phyloP scores from a whole-genome alignment of 2,797 vertebrate species.

The Avahi laniger region DNA sequence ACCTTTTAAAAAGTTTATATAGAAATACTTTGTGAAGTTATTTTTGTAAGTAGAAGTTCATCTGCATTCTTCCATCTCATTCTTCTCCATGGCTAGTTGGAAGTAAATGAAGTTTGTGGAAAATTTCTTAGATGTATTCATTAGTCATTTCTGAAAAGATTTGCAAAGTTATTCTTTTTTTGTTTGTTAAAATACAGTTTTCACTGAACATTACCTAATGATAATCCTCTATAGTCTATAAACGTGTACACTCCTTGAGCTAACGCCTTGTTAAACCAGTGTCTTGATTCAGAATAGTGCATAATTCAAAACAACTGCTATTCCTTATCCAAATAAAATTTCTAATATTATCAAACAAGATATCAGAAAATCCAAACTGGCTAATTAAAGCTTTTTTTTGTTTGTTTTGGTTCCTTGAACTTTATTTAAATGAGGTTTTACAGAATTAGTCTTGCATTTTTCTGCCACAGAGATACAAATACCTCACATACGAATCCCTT shows the following conservation, averaged over 20 bases:
- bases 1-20: not conserved
- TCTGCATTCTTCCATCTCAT: not conserved
- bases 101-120: not conserved
- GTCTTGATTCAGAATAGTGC: constrained; percentile 51
- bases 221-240: constrained; percentile 56
- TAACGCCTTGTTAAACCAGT: constrained; percentile 66
- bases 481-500: not conserved
- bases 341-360: constrained; percentile 68
- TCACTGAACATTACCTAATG: constrained; percentile 64
- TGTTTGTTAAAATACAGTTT: constrained; percentile 65
- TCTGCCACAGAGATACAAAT: constrained; percentile 13
- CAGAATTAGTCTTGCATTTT: not conserved
- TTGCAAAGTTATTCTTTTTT: constrained; percentile 40
- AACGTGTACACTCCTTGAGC: constrained; percentile 51
- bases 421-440: constrained; percentile 62
- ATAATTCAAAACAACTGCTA: constrained; percentile 62
- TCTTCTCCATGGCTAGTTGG: not conserved
- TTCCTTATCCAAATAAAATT: constrained; percentile 62
- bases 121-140: not conserved
- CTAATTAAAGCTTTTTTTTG: constrained; percentile 43
- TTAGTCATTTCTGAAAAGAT: constrained; percentile 16
- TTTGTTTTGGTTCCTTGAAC: constrained; percentile 33
- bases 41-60: not conserved
- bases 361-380: constrained; percentile 56
- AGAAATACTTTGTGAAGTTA: not conserved